Evolutionary conservation across 2,113 vertebrate species (phyloP), one percentile per base, ranked within the genome.

Genomic region (Picathartes gymnocephalus): DNA sequence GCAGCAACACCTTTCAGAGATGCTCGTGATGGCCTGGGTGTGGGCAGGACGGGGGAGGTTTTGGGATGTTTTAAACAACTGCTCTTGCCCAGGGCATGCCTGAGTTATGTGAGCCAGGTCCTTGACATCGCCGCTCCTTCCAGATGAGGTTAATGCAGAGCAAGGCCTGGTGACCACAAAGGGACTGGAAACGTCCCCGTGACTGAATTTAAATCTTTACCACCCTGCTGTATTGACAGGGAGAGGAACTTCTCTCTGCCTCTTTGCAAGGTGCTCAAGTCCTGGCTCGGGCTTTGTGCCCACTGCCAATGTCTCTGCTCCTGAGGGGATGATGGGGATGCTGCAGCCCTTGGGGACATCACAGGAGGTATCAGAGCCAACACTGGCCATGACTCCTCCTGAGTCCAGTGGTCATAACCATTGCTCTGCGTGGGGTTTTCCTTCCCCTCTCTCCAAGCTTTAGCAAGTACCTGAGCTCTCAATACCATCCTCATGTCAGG

Each of bases 21-120:
- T 58, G 31, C 58, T 68, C 0, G 0, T 79, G 78, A 4, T 37
- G 65, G 66, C 33, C 62, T 77, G 0, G 0, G 6, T 20, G 56
- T 0, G 0, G 20, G 39, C 18, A 11, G 37, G 77, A 86, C 18
- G 44, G 44, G 45, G 24, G 39, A 33, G 33, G 40, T 64, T 64
- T 42, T 42, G 33, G 51, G n/a, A 31, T 66, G 30, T 47, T 82
- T 70, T 51, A 40, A 69, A 57, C 33, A 35, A 6, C 40, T 58
- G 4, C 24, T 33, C 72, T 40, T 16, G 51, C 44, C 51, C 64
- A 28, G n/a, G 45, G 9, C 19, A 8, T 23, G 40, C 57, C 64
- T 39, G 31, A 25, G 25, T 33, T 84, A 12, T 0, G 0, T 20
- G 54, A 65, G 17, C 39, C 45, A 66, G 42, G 13, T 45, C 76